Conservation (phyloP, 2,797 vertebrate species). For the Simalia tracyae region DNA sequence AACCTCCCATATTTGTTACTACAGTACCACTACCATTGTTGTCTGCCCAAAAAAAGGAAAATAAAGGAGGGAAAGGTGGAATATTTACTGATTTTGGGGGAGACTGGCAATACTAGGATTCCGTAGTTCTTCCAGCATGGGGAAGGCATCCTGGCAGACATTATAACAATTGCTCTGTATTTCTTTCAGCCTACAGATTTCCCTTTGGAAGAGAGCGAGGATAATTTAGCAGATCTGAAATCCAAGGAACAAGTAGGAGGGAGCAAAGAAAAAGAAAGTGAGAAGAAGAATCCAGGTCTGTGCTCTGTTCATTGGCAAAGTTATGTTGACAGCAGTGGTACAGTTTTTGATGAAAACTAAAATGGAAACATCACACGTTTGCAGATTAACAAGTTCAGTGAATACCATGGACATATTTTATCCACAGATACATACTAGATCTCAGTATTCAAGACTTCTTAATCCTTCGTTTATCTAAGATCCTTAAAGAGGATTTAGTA, state of each 20-base stretch:
- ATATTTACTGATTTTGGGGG: not conserved
- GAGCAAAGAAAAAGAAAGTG: conserved; percentile 74
- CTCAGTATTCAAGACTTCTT: not conserved
- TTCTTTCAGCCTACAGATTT: conserved; percentile 36
- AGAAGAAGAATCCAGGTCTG: conserved; percentile 70
- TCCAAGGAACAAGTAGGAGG: conserved; percentile 76
- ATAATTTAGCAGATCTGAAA: conserved; percentile 63
- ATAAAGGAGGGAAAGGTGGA: not conserved
- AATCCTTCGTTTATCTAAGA: not conserved
- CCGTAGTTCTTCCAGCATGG: not conserved
- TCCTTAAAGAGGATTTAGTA: not conserved
- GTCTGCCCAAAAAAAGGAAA: not conserved
- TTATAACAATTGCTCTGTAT: not conserved
- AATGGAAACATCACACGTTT: not conserved
- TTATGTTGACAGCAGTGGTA: not conserved
- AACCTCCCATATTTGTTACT: not conserved
- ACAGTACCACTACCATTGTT: not conserved
- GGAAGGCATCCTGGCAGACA: not conserved
- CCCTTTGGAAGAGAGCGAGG: conserved; percentile 70
- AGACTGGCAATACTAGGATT: not conserved
- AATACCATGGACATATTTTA: not conserved
- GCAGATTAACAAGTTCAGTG: not conserved
- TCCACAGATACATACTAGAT: not conserved
- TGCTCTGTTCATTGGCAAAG: not conserved
- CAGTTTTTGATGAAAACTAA: not conserved